Conservation (phyloP, 2,797 vertebrate species). For the Gallinago stenura region DNA sequence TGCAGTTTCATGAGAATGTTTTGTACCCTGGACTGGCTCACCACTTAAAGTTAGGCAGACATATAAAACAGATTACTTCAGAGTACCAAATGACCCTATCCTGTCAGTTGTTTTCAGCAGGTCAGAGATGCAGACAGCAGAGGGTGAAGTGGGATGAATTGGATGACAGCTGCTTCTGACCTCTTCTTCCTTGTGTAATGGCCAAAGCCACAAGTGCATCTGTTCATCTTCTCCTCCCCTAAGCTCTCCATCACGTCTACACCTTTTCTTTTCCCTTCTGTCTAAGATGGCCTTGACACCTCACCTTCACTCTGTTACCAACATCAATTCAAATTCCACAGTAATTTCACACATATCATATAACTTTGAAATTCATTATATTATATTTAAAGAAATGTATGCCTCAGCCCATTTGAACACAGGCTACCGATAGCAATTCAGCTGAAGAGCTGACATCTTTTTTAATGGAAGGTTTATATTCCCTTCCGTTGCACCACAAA, state of each 20-base stretch:
- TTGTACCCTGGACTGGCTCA: neutral
- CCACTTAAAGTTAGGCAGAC: neutral
- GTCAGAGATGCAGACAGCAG: neutral
- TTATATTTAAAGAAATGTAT: neutral
- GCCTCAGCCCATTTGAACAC: neutral
- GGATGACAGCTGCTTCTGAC: neutral
- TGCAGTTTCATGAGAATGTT: neutral
- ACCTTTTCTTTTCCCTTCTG: neutral
- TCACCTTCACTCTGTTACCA: neutral
- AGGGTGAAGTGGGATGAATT: neutral
- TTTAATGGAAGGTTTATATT: neutral
- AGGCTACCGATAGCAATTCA: neutral
- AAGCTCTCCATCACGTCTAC: neutral
- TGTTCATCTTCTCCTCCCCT: neutral
- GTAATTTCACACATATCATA: neutral
- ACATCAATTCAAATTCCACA: neutral
- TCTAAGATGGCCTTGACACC: neutral
- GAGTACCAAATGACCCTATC: neutral
- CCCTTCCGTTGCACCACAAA: neutral
- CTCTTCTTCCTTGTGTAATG: neutral
- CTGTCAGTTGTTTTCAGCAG: neutral
- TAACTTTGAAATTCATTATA: neutral
- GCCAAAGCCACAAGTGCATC: neutral
- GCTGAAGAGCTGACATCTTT: neutral
- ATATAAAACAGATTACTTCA: neutral